phyloP scores from a whole-genome alignment of 2,797 vertebrate genomes.

The Catostomus latipinnis region DNA sequence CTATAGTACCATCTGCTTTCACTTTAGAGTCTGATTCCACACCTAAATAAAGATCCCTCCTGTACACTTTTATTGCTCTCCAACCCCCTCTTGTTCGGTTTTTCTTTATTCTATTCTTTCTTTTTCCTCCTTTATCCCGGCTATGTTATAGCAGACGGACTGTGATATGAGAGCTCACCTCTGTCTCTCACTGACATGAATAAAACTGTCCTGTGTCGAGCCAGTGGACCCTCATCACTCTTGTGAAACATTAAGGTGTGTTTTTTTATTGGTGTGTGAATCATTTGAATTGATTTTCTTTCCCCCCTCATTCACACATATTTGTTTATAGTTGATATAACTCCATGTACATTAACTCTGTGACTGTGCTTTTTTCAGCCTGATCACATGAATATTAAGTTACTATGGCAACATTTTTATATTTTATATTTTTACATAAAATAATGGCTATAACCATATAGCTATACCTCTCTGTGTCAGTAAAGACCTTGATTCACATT shows the following conservation, averaged over 20 bases:
- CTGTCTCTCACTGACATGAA: constrained; percentile 51
- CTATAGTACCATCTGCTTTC: constrained; percentile 80
- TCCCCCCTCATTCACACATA: not conserved
- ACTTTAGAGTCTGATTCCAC: constrained; percentile 78
- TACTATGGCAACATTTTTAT: no score
- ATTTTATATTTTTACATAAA: no score
- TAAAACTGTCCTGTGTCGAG: constrained; percentile 58
- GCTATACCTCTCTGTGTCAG: no score
- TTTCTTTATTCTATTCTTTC: constrained; percentile 41
- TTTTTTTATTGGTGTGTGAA: constrained; percentile 34
- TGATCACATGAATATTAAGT: no score
- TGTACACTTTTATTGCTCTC: constrained; percentile 69
- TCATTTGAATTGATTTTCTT: constrained; percentile 29
- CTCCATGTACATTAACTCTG: no score
- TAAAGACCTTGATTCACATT: not conserved
- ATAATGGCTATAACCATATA: no score
- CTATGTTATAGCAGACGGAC: constrained; percentile 44
- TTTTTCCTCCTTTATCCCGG: constrained; percentile 62
- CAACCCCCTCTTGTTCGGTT: constrained; percentile 52
- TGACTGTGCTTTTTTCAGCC: no score
- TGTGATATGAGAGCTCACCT: not conserved
- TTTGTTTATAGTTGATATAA: no score
- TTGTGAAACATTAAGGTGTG: constrained; percentile 59
- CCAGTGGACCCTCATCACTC: constrained; percentile 52
- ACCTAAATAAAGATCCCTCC: constrained; percentile 83